Conservation (phyloP, 2,113 vertebrate genomes). For the Paedocypris sp. region DNA sequence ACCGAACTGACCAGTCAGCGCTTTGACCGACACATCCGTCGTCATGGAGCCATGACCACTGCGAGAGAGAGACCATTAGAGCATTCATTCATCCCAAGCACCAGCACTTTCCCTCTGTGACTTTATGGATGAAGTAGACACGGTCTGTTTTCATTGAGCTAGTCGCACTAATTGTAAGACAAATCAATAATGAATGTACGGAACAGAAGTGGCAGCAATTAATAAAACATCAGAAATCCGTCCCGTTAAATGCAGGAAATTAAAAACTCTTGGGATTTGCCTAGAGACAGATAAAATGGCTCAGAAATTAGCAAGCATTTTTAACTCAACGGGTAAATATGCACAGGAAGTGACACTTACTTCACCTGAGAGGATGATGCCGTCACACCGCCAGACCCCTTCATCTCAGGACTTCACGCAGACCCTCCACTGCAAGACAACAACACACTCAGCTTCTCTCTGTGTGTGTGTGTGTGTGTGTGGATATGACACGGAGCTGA, state of each 20-base stretch:
- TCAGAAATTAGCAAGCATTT: too few relatives aligned
- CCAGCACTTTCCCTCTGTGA: background rate
- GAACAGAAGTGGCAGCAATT: background rate
- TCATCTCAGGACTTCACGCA: background rate
- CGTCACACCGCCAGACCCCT: background rate
- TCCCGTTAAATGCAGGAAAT: background rate
- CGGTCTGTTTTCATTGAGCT: constrained; percentile 35
- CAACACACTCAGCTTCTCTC: background rate
- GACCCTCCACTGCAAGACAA: background rate
- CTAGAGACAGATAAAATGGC: background rate
- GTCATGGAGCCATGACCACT: constrained; percentile 47
- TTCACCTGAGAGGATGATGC: background rate
- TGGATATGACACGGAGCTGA: too few relatives aligned
- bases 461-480: too few relatives aligned
- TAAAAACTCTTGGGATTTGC: background rate
- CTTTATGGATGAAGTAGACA: constrained; percentile 25
- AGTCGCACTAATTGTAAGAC: constrained; percentile 26
- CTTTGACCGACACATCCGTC: constrained; percentile 40
- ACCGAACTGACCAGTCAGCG: constrained; percentile 51
- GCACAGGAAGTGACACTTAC: too few relatives aligned
- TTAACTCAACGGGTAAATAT: too few relatives aligned
- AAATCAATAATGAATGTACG: constrained; percentile 40
- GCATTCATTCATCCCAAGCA: too few relatives aligned
- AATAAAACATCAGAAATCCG: background rate
- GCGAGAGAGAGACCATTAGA: constrained; percentile 2